Evolutionary conservation across 1,140 invertebrate genomes (phyloP).

Genomic region (Drosophila miranda): DNA sequence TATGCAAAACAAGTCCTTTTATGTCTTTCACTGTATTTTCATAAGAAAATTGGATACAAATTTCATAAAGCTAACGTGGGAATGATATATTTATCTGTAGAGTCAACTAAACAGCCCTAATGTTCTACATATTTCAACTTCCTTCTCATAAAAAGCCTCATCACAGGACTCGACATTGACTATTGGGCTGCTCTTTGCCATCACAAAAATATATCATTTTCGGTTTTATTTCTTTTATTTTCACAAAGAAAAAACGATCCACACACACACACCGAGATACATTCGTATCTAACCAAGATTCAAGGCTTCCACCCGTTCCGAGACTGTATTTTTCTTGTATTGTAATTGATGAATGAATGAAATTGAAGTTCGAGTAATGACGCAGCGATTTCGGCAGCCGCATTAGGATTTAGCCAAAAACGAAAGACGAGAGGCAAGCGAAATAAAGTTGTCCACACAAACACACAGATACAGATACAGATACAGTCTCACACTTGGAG

Average conservation of each 20-base stretch:
- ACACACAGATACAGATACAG: slow-evolving; percentile 11
- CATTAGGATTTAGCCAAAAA: slow-evolving; percentile 37
- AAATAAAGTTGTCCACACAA: slow-evolving; percentile 66
- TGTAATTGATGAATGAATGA: slow-evolving; percentile 80
- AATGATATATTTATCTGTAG: not conserved
- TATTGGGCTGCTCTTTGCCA: slow-evolving; percentile 36
- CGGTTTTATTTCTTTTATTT: slow-evolving; percentile 16
- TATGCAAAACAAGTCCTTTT: too few relatives aligned
- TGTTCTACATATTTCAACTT: not conserved
- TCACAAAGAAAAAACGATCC: not conserved
- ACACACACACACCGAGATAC: not conserved
- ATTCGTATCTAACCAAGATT: slow-evolving; percentile 54
- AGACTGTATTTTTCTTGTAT: slow-evolving; percentile 66
- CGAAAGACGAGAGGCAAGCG: slow-evolving; percentile 27
- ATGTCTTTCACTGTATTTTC: too few relatives aligned
- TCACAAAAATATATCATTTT: slow-evolving; percentile 37
- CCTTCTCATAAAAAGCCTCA: slow-evolving; percentile 29
- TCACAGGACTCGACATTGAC: slow-evolving; percentile 66
- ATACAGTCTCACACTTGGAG: not conserved
- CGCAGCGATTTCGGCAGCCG: slow-evolving; percentile 55
- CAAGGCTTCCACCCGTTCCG: slow-evolving; percentile 65
- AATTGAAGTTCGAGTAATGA: slow-evolving; percentile 80
- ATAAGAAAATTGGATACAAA: too few relatives aligned
- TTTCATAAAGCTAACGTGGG: too few relatives aligned
- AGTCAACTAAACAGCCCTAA: too few relatives aligned